Conservation (phyloP, 2,113 vertebrate genomes). For the Lophura nycthemera region DNA sequence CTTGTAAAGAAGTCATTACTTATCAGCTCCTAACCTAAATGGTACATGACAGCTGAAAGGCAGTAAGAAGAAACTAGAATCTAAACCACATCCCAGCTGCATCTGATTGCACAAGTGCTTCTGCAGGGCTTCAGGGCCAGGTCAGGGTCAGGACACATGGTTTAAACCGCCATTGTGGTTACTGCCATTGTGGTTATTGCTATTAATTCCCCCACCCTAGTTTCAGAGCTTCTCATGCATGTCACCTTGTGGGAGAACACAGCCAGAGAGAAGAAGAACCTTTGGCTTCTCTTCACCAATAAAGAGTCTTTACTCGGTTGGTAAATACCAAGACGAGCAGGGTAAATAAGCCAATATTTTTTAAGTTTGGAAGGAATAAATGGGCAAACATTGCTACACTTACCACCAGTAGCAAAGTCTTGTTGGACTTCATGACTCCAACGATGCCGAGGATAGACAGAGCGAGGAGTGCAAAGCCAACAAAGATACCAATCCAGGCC, state of each 20-base stretch:
- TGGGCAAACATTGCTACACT: conserved; percentile 35
- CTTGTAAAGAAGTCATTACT: not conserved
- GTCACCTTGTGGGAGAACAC: not conserved
- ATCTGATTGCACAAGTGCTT: conserved; percentile 25
- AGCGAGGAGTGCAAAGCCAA: conserved; percentile 80
- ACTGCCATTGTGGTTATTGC: not conserved
- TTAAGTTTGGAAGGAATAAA: not conserved
- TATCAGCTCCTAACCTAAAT: not conserved
- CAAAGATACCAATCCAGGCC: conserved; percentile 85
- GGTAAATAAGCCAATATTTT: not conserved
- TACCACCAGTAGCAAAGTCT: conserved; percentile 79
- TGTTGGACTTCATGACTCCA: conserved; percentile 76
- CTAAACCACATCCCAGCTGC: conserved; percentile 2
- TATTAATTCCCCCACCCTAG: not conserved
- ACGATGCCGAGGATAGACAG: conserved; percentile 78
- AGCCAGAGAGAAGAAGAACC: not conserved
- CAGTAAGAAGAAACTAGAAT: conserved; percentile 5
- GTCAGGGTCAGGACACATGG: not conserved
- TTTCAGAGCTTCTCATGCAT: fast-evolving
- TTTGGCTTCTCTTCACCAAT: not conserved
- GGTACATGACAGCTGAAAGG: conserved; percentile 44
- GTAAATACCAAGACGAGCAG: not conserved
- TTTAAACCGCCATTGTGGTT: not conserved
- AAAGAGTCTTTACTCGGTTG: not conserved
- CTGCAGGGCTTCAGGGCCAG: not conserved